Evolutionary conservation across 2,797 vertebrate genomes (phyloP).

Genomic region (Crax fasciolata): DNA sequence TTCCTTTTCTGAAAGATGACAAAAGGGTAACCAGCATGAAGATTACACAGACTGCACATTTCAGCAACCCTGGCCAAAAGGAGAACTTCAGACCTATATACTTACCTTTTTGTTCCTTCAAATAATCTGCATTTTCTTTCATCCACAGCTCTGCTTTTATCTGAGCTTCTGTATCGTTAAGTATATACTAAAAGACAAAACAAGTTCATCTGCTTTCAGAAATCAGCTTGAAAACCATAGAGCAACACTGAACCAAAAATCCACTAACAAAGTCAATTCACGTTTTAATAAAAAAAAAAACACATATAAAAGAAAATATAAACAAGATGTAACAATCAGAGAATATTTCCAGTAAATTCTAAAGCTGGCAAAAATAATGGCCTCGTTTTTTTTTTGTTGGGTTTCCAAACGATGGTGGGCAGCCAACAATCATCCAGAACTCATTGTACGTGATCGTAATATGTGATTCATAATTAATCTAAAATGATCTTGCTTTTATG

Average conservation of each 20-base stretch:
- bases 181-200: slow-evolving; percentile 89
- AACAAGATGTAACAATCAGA: neutral
- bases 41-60: neutral
- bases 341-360: neutral
- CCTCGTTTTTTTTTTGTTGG: neutral
- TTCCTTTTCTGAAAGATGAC: slow-evolving; percentile 91
- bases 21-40: slow-evolving; percentile 59
- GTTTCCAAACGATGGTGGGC: neutral
- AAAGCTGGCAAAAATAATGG: neutral
- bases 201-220: slow-evolving; percentile 55
- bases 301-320: neutral
- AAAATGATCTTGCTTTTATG: neutral
- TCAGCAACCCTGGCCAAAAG: slow-evolving; percentile 33
- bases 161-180: slow-evolving; percentile 91
- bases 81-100: slow-evolving; percentile 7
- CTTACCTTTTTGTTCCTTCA: slow-evolving; percentile 94
- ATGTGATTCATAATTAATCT: slow-evolving; percentile 27
- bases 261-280: neutral
- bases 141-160: slow-evolving; percentile 96
- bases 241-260: slow-evolving; percentile 26
- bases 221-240: slow-evolving; percentile 18
- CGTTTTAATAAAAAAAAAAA: neutral
- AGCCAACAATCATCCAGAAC: neutral
- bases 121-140: slow-evolving; percentile 94
- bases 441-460: neutral